These are phyloP conservation scores for Philonicus albiceps DNA, from an alignment of 2,888 invertebrate genomes.

Conservation along the genomic window DNA sequence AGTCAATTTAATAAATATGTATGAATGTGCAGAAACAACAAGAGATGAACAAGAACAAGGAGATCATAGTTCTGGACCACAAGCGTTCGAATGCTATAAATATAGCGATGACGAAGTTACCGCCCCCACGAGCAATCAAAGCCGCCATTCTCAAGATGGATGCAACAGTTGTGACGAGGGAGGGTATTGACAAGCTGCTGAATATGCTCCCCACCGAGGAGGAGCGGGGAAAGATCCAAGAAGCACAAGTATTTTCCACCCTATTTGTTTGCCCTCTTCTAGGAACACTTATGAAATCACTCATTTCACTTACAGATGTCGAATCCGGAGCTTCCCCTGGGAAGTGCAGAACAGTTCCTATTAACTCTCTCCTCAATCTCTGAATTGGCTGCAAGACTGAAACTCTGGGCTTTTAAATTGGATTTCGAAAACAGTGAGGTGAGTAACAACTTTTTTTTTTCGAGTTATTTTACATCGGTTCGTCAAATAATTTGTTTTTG, in stretches of 20 bases:
- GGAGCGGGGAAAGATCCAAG: constrained; percentile 94
- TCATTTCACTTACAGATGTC: constrained; percentile 53
- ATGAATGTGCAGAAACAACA: constrained; percentile 74
- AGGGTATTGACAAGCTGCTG: constrained; percentile 97
- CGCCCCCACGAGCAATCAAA: constrained; percentile 96
- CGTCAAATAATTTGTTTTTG: constrained; percentile 22
- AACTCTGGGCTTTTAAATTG: constrained; percentile 97
- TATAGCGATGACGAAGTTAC: constrained; percentile 98
- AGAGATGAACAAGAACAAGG: constrained; percentile 85
- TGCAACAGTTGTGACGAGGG: constrained; percentile 95
- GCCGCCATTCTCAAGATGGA: constrained; percentile 99
- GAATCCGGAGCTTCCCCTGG: constrained; percentile 65
- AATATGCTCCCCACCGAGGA: constrained; percentile 98
- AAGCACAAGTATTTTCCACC: constrained; percentile 73
- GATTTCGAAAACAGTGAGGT: constrained; percentile 98
- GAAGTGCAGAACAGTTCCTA: constrained; percentile 98
- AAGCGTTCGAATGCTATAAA: constrained; percentile 99
- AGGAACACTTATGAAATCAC: not conserved
- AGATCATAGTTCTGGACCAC: constrained; percentile 92
- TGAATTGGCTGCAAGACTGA: constrained; percentile 90
- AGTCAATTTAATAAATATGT: not conserved
- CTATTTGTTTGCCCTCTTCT: not conserved
- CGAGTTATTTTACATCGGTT: constrained; percentile 20
- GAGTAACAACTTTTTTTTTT: constrained; percentile 50
- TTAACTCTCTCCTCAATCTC: constrained; percentile 94